Evolutionary conservation across 2,797 vertebrate species (phyloP).

Genomic region (Megalops cyprinoides): DNA sequence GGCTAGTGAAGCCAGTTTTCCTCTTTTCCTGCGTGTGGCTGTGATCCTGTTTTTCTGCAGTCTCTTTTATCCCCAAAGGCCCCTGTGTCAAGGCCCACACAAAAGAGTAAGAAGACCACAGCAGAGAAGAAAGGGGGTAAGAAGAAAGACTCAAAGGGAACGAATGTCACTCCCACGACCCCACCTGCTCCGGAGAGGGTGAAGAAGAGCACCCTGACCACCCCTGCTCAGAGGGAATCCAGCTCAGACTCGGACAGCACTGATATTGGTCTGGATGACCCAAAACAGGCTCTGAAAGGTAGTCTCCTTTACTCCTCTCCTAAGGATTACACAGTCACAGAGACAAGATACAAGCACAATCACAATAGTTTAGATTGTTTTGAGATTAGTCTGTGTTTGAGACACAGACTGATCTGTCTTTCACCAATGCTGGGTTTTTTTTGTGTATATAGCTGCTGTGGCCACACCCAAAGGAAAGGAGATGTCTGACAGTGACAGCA

Average conservation of each 20-base stretch:
- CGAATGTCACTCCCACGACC: background rate
- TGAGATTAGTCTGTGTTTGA: too few relatives aligned
- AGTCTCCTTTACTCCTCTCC: too few relatives aligned
- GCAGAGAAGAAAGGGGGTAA: background rate
- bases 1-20: too few relatives aligned
- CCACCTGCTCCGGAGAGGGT: background rate
- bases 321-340: too few relatives aligned
- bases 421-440: background rate
- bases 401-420: too few relatives aligned
- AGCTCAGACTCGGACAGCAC: slow-evolving; percentile 28
- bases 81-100: background rate
- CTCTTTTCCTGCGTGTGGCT: background rate
- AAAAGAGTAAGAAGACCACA: background rate
- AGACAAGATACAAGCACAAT: too few relatives aligned
- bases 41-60: slow-evolving; percentile 13
- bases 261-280: slow-evolving; percentile 10
- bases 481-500: slow-evolving; percentile 28
- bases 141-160: slow-evolving; percentile 4
- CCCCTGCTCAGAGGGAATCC: background rate
- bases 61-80: slow-evolving; percentile 24
- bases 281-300: background rate
- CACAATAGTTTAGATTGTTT: too few relatives aligned
- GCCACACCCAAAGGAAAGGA: slow-evolving; percentile 45
- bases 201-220: background rate
- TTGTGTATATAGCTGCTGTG: slow-evolving; percentile 19